Evolutionary conservation across 2,888 invertebrate species (phyloP), one percentile per base, ranked within the genome.

Genomic region (Ennomos fuscantarius): DNA sequence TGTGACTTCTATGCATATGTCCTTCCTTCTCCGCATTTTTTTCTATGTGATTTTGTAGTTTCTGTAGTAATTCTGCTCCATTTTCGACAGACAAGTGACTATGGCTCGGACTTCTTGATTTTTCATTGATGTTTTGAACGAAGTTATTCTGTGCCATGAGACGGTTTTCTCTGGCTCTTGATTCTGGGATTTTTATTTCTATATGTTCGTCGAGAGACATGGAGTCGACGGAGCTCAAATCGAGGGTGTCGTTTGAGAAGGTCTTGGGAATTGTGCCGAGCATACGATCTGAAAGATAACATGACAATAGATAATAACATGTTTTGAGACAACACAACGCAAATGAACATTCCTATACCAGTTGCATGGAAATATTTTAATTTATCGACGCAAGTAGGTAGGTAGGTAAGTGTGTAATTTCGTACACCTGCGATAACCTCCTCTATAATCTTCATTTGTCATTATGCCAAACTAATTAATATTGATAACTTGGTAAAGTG

Each of bases 171-270:
- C 87, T 75, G n/a, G 76, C 92, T 66, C 92, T 81, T 1, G 92
- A 74, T 69, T 86, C 93, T 66, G 77, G 95, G 87, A 86, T 93
- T 65, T 93, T 93, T 70, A 94, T 94, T 70, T 93, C 93, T 35
- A 94, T 93, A 72, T 94, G 94, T 58, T 93, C 93, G 68, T 93
- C 93, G 55, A 91, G 75, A 0, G 94, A 94, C 74, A 94, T 93
- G 51, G 94, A 94, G 68, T 94, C 94, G 47, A 94, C 92, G 42
- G 94, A 95, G 69, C 94, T 94, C 57, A 92, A 74, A 69, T 93
- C 93, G 50, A 94, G 79, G 5, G 94, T 95, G 68, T 94, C 94
- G 69, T 94, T 94, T 66, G 94, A 94, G 78, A 93, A 89, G 9
- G 89, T 85, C 69, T 92, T 92, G 62, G 92, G 93, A 70, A 92